Conservation (phyloP, 2,888 invertebrate species). For the Elmis aenea region DNA sequence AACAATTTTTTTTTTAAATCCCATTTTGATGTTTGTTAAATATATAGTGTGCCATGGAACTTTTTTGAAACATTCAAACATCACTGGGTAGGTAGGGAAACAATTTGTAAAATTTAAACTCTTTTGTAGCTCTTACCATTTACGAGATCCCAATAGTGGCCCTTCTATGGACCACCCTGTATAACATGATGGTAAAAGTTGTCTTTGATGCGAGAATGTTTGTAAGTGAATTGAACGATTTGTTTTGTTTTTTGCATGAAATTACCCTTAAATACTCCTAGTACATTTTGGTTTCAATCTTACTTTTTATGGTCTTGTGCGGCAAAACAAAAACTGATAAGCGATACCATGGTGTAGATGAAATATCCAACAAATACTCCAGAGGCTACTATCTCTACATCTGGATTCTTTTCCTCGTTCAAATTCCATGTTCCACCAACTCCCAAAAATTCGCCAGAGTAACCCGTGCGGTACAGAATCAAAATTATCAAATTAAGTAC, state of each 20-base stretch:
- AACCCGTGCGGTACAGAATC: conserved; percentile 76
- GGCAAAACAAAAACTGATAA: conserved; percentile 72
- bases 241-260: neutral
- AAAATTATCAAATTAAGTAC: conserved; percentile 76
- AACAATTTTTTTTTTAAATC: no score
- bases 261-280: neutral
- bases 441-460: conserved; percentile 77
- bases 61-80: no score
- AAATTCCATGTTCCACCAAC: conserved; percentile 88
- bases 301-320: conserved; percentile 73
- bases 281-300: conserved; percentile 6
- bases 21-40: no score
- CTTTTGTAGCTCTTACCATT: no score
- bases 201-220: no score
- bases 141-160: no score
- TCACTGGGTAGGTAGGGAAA: no score
- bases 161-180: no score
- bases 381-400: conserved; percentile 82
- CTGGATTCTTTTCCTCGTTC: conserved; percentile 82
- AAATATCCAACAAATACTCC: conserved; percentile 83
- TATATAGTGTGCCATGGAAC: no score
- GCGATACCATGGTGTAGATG: conserved; percentile 73
- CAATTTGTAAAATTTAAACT: no score
- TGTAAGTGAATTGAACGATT: neutral
- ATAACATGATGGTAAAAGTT: no score